Conservation (phyloP, 2,797 vertebrate species). For the Rhabdophis nuchalis region DNA sequence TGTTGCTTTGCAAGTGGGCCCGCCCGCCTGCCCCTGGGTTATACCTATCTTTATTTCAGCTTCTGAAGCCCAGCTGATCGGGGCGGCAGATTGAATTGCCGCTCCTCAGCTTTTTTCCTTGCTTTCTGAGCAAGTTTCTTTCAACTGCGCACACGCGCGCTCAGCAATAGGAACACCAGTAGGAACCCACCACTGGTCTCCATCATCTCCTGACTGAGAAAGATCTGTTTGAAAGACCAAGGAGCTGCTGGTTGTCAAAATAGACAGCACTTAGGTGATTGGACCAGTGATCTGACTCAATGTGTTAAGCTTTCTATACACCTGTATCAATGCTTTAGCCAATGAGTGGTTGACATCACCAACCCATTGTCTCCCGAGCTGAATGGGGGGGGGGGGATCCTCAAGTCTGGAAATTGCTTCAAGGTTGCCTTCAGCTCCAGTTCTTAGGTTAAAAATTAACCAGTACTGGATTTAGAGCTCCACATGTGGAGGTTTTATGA, state of each 20-base stretch:
- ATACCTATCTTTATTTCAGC: too few species aligned
- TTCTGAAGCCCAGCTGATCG: too few species aligned
- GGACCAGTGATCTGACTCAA: too few species aligned
- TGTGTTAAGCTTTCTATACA: background rate
- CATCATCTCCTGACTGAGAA: background rate
- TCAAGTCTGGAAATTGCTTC: background rate
- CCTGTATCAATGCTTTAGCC: background rate
- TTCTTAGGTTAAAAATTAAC: conserved; percentile 5
- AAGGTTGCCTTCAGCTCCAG: background rate
- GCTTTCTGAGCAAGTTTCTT: too few species aligned
- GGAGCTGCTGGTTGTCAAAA: background rate
- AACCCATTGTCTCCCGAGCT: background rate
- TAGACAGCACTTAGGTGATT: background rate
- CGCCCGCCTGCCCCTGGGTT: too few species aligned
- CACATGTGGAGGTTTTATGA: background rate
- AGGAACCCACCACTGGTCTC: too few species aligned
- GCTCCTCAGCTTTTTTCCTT: too few species aligned
- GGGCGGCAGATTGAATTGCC: too few species aligned
- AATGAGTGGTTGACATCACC: background rate
- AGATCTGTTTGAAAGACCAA: background rate
- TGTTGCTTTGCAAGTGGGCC: too few species aligned
- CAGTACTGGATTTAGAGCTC: background rate
- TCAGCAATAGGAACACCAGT: too few species aligned
- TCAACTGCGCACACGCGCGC: too few species aligned
- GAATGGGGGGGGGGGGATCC: background rate